Base-by-base conservation (phyloP, 2,113 vertebrate species). In the Limnothrissa miodon region DNA sequence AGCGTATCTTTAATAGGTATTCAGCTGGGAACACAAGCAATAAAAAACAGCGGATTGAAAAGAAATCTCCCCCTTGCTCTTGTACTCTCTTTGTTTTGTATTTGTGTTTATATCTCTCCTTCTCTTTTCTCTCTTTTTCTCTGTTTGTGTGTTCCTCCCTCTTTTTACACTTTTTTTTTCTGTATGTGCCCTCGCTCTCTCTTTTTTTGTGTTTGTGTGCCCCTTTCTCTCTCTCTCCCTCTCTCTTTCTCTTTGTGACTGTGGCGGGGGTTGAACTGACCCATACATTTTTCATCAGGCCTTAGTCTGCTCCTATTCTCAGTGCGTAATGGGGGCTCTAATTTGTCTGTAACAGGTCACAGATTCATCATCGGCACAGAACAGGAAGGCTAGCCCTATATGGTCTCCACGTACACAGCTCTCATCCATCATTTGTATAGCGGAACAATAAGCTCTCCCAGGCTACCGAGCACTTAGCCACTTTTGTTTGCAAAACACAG, bases 311-410 rank as follows among this genome's bases (percentile, higher is more conserved):
- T 70, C 29, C 62, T 11, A 4, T 21, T 70, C 62, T 85, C 48
- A 39, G 80, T 82, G 74, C 42, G 78, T 87, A 83, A 79, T 51
- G 59, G 83, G 81, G 88, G 86, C 82, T 70, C 62, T 89, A 86
- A 89, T 89, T 85, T 83, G 82, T 85, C 83, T 86, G 51, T 80
- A 51, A 48, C 82, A 81, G 85, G 80, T 82, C 39, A 66, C 83
- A 80, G 80, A 70, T 86, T 85, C 79, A 83, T 83, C 85, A 84
- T 82, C 45, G 83, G 42, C 53, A 46, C 51, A 80, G 85, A 89
- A 79, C 79, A 80, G 80, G 86, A 25, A 66, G 29, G 59, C 9
- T 19, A 46, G 80, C 70, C 45, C 62, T 83, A 80, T 78, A 78
- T 45, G 51, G 78, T 79, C 81, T 51, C 81, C 82, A 59, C 81